Evolutionary conservation across 2,888 invertebrate species (phyloP).

Genomic region (Scelioninae gen. 1): DNA sequence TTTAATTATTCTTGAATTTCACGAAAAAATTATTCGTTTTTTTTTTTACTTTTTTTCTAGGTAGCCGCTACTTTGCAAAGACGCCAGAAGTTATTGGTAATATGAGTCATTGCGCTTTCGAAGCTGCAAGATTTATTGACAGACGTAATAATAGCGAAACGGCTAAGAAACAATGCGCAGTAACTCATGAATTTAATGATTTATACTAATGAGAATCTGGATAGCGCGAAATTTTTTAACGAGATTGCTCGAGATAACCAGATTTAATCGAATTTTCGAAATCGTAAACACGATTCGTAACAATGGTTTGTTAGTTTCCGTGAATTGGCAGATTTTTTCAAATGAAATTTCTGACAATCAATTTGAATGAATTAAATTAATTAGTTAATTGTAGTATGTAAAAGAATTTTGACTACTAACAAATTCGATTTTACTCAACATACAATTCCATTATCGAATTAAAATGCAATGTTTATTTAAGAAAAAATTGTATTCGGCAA

Average conservation of each 20-base stretch:
- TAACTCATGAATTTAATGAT: constrained; percentile 81
- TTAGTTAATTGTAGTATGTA: too few species aligned
- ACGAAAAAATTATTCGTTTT: not conserved
- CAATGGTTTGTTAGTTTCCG: not conserved
- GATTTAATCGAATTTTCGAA: not conserved
- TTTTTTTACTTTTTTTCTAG: not conserved
- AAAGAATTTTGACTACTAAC: not conserved
- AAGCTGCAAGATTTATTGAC: constrained; percentile 77
- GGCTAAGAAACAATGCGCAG: constrained; percentile 78
- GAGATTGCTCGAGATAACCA: constrained; percentile 18
- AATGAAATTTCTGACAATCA: too few species aligned
- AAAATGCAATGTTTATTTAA: too few species aligned
- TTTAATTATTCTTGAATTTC: constrained; percentile 20
- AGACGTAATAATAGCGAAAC: constrained; percentile 75
- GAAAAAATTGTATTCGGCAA: too few species aligned
- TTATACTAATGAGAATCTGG: constrained; percentile 81
- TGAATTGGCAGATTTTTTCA: too few species aligned
- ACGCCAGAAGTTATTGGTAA: constrained; percentile 35
- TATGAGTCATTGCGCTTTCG: constrained; percentile 50
- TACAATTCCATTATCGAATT: not conserved
- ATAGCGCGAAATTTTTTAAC: constrained; percentile 39
- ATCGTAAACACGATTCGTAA: not conserved
- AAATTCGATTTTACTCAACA: not conserved
- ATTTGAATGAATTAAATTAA: too few species aligned
- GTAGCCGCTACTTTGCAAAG: constrained; percentile 21